phyloP scores from a whole-genome alignment of 1,140 invertebrate genomes.

The Drosophila nigromelanica region DNA sequence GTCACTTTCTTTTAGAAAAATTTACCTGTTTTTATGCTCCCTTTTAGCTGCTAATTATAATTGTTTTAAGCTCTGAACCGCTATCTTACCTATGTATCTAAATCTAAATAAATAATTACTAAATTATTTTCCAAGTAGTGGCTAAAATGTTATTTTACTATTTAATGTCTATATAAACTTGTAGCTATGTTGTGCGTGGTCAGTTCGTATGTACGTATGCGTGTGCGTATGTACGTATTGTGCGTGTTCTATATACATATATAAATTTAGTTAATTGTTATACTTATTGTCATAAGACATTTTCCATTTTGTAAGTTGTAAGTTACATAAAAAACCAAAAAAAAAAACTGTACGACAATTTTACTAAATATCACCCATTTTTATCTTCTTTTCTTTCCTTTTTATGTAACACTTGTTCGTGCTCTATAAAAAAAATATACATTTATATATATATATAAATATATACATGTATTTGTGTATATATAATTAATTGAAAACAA shows the following conservation, averaged over 20 bases:
- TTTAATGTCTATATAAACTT: constrained; percentile 72
- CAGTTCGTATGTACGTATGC: constrained; percentile 56
- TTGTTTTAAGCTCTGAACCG: constrained; percentile 30
- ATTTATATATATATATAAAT: constrained; percentile 68
- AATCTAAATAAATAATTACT: constrained; percentile 22
- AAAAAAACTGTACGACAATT: constrained; percentile 67
- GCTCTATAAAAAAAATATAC: constrained; percentile 73
- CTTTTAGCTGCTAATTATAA: constrained; percentile 10
- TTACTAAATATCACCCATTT: constrained; percentile 83
- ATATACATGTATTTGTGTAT: constrained; percentile 52
- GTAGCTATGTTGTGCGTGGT: constrained; percentile 68
- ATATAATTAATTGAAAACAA: constrained; percentile 52
- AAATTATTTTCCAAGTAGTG: constrained; percentile 68
- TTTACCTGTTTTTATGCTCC: neutral
- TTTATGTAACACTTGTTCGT: constrained; percentile 82
- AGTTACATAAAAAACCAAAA: constrained; percentile 58
- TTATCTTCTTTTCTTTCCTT: constrained; percentile 84
- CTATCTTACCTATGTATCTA: constrained; percentile 26
- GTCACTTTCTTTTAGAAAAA: neutral
- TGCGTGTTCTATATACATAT: constrained; percentile 31
- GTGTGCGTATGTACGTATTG: constrained; percentile 44
- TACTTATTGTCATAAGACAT: constrained; percentile 49
- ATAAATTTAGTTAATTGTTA: constrained; percentile 64
- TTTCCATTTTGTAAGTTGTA: constrained; percentile 78
- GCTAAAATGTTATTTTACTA: constrained; percentile 72